These are phyloP conservation scores for Gymnothorax javanicus DNA, from an alignment of 2,797 vertebrate genomes.

Conservation along the genomic window DNA sequence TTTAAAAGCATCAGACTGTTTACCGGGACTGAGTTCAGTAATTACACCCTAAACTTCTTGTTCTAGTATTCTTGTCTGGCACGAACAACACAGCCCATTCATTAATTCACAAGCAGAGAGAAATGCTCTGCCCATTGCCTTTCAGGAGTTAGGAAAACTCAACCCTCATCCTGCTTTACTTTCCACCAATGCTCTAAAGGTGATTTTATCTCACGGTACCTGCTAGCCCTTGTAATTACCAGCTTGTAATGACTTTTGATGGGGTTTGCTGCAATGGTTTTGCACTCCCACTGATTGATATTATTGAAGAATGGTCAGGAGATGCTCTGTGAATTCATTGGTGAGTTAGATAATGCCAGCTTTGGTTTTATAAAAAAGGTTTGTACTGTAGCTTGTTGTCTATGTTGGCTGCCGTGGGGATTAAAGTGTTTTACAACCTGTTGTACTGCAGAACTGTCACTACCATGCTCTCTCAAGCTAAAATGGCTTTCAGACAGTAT, in stretches of 20 bases:
- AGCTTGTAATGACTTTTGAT: background rate
- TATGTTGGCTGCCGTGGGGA: background rate
- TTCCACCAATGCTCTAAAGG: background rate
- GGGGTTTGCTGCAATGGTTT: background rate
- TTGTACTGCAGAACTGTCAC: background rate
- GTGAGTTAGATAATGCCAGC: background rate
- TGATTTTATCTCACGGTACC: slow-evolving; percentile 14
- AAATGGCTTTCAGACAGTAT: slow-evolving; percentile 56
- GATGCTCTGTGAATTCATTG: background rate
- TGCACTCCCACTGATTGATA: background rate
- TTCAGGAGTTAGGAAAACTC: slow-evolving; percentile 65
- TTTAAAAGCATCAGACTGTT: slow-evolving; percentile 77
- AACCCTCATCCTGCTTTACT: slow-evolving; percentile 54
- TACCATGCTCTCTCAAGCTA: slow-evolving; percentile 33
- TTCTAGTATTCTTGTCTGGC: slow-evolving; percentile 76
- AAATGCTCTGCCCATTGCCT: slow-evolving; percentile 78
- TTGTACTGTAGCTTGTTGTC: background rate
- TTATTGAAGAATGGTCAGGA: background rate
- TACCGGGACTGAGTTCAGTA: slow-evolving; percentile 69
- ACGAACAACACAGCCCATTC: slow-evolving; percentile 75
- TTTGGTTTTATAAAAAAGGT: background rate
- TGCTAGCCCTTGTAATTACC: background rate
- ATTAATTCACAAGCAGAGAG: slow-evolving; percentile 79
- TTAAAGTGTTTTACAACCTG: slow-evolving; percentile 5
- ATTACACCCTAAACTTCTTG: slow-evolving; percentile 84